These are phyloP conservation scores for Micromys minutus DNA, from an alignment of 2,113 vertebrate genomes.

Conservation along the genomic window DNA sequence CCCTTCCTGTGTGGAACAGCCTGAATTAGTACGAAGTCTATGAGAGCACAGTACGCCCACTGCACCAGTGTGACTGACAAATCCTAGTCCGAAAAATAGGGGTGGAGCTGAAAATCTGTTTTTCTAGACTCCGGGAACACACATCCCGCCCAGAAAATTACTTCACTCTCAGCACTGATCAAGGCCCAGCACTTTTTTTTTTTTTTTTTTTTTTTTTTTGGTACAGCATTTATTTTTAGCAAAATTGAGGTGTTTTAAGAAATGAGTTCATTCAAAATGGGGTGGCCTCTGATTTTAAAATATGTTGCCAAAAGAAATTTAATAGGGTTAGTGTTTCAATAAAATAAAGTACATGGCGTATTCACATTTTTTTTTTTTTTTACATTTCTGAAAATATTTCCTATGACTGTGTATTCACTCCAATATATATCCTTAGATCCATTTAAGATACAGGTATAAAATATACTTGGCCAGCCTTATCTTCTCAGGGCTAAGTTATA, in stretches of 20 bases:
- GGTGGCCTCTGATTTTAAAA: neutral
- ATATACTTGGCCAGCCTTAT: neutral
- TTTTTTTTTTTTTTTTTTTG: too few species aligned
- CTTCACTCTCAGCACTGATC: neutral
- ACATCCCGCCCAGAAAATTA: neutral
- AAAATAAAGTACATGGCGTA: conserved; percentile 11
- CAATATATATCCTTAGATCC: neutral
- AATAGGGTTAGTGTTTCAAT: conserved; percentile 18
- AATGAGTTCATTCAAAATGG: neutral
- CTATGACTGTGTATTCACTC: too few species aligned
- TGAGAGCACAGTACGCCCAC: neutral
- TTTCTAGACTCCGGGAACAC: neutral
- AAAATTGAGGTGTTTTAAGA: neutral
- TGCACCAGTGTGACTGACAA: neutral
- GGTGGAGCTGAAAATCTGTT: neutral
- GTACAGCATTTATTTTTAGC: neutral
- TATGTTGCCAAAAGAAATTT: neutral
- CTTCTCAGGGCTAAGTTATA: neutral
- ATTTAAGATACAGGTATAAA: conserved; percentile 3
- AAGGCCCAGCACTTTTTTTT: neutral
- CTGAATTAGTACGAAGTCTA: neutral
- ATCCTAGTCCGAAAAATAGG: neutral
- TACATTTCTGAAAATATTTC: neutral
- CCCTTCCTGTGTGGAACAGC: neutral
- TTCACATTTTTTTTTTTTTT: too few species aligned